A percentile compares a stretch with the other conserved stretches of the same genome.
Evolutionary conservation across 2,113 vertebrate genomes (phyloP).

Genomic region (Pleuronectes platessa): DNA sequence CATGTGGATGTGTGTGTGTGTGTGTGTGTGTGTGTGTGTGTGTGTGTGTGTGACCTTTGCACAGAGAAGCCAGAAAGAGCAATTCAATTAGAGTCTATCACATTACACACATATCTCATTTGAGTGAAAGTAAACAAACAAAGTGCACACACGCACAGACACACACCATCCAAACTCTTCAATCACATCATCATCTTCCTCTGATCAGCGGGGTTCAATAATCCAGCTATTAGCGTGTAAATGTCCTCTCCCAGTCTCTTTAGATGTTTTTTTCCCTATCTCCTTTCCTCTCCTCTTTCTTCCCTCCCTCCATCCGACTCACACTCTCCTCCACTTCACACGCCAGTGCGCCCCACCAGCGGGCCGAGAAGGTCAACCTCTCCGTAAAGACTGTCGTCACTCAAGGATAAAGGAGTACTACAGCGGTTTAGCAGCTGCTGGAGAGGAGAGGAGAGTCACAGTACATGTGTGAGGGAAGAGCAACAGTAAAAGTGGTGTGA

Average conservation of each 20-base stretch:
- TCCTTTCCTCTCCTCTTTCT: not conserved
- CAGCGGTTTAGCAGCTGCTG: not conserved
- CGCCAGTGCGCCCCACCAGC: not conserved
- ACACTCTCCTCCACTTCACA: not conserved
- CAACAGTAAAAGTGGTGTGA: not conserved
- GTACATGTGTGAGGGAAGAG: constrained; percentile 1
- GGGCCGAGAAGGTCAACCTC: constrained; percentile 4
- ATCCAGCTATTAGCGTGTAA: not conserved
- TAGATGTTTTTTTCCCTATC: not conserved
- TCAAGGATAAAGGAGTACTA: constrained; percentile 35
- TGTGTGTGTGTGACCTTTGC: constrained; percentile 41
- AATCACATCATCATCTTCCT: constrained; percentile 18
- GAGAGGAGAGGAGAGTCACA: not conserved
- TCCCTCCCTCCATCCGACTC: constrained; percentile 5
- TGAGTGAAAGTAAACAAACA: constrained; percentile 31
- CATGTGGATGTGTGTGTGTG: not conserved
- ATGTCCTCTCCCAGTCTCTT: not conserved
- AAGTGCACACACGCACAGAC: not conserved
- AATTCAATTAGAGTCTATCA: constrained; percentile 60
- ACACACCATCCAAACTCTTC: constrained; percentile 3
- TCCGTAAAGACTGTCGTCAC: constrained; percentile 28
- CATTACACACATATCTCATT: constrained; percentile 30
- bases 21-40: too few relatives aligned
- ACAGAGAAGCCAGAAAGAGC: constrained; percentile 46
- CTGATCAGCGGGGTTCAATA: constrained; percentile 4